Conservation (phyloP, 2,888 invertebrate species). For the Caenorhabditis wallacei region DNA sequence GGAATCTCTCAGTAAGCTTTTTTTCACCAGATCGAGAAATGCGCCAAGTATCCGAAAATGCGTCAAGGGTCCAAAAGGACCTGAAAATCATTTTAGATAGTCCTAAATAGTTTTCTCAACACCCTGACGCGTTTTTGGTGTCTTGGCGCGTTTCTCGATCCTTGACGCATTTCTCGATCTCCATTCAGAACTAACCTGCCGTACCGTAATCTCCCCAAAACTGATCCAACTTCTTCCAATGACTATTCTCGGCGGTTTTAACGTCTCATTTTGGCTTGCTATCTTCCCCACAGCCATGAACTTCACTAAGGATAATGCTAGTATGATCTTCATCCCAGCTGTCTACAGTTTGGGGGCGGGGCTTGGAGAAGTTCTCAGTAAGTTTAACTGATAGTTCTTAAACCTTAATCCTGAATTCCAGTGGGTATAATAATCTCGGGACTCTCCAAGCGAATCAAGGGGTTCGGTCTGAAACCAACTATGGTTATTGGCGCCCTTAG, state of each 20-base stretch:
- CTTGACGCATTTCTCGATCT: slow-evolving; percentile 5
- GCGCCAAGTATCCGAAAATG: not conserved
- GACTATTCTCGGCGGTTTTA: slow-evolving; percentile 57
- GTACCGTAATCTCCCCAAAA: slow-evolving; percentile 40
- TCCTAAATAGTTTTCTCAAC: not conserved
- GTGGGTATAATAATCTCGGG: slow-evolving; percentile 68
- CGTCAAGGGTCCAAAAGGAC: not conserved
- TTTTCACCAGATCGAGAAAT: not conserved
- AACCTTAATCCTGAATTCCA: slow-evolving; percentile 49
- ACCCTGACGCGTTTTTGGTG: not conserved
- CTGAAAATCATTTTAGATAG: not conserved
- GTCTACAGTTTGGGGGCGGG: slow-evolving; percentile 68
- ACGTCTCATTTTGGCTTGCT: slow-evolving; percentile 69
- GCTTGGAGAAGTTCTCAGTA: slow-evolving; percentile 70
- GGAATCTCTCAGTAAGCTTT: slow-evolving; percentile 37
- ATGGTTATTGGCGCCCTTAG: slow-evolving; percentile 63
- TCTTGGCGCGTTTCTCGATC: slow-evolving; percentile 9
- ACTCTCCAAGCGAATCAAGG: slow-evolving; percentile 63
- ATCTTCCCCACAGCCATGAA: slow-evolving; percentile 72
- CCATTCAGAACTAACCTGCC: slow-evolving; percentile 33
- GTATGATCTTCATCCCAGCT: slow-evolving; percentile 64
- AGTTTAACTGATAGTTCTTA: slow-evolving; percentile 15
- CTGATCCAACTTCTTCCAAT: slow-evolving; percentile 62
- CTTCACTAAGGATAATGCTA: slow-evolving; percentile 65
- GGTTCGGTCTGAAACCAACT: slow-evolving; percentile 71